phyloP scores from a whole-genome alignment of 2,797 vertebrate species.

The Amniataba percoides region DNA sequence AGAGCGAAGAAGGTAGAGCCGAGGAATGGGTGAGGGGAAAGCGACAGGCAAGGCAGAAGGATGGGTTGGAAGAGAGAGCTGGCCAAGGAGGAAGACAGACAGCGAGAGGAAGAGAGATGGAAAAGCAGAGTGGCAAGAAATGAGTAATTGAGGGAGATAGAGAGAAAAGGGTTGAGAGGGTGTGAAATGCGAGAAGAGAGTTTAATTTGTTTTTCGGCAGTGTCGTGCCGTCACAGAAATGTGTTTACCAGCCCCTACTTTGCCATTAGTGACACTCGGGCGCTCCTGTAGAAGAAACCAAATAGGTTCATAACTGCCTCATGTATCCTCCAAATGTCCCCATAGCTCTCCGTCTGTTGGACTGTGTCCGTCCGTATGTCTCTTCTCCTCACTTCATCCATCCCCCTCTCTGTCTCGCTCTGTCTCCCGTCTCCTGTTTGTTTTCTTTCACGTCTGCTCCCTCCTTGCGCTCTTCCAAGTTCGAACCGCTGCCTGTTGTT shows the following conservation, averaged over 20 bases:
- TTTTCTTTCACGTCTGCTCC: constrained; percentile 24
- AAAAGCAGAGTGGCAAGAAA: constrained; percentile 59
- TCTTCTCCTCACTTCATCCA: constrained; percentile 66
- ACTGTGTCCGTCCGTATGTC: constrained; percentile 78
- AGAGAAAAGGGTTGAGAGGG: constrained; percentile 78
- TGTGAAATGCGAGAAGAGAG: constrained; percentile 79
- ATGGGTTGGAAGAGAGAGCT: constrained; percentile 16
- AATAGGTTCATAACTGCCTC: constrained; percentile 85
- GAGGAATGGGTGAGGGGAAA: constrained; percentile 19
- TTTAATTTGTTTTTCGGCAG: constrained; percentile 82
- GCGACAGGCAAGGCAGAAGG: constrained; percentile 17
- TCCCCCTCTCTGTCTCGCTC: constrained; percentile 47
- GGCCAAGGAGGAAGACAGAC: constrained; percentile 27
- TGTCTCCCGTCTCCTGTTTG: constrained; percentile 12
- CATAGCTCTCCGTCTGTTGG: constrained; percentile 79
- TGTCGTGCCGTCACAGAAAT: constrained; percentile 80
- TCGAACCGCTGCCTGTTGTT: constrained; percentile 36
- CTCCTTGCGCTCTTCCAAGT: constrained; percentile 36
- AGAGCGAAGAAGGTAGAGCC: constrained; percentile 22
- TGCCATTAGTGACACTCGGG: constrained; percentile 84
- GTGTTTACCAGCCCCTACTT: constrained; percentile 83
- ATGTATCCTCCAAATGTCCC: constrained; percentile 84
- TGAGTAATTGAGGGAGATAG: constrained; percentile 71
- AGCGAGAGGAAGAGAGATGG: constrained; percentile 37
- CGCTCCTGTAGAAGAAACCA: constrained; percentile 79